phyloP scores from a whole-genome alignment of 2,113 vertebrate genomes.

The Scatophagus argus region DNA sequence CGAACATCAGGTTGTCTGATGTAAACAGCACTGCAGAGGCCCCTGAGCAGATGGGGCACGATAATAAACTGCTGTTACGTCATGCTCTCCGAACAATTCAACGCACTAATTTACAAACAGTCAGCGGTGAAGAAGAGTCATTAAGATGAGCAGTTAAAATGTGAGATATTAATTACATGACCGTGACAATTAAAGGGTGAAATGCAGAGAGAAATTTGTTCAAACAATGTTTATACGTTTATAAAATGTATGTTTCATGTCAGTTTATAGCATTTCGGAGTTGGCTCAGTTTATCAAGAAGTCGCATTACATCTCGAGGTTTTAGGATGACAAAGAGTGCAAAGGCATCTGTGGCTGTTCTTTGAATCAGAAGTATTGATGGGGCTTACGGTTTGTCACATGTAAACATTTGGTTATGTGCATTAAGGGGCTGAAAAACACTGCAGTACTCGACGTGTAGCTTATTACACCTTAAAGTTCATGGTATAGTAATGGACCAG shows the following conservation, averaged over 20 bases:
- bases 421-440: not conserved
- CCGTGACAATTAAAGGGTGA: conserved; percentile 4
- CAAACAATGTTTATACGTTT: not conserved
- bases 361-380: not conserved
- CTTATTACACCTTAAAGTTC: not conserved
- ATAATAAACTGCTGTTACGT: conserved; percentile 62
- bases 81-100: conserved; percentile 50
- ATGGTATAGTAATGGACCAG: not conserved
- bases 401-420: not conserved
- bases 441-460: not conserved
- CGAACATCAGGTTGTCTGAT: conserved; percentile 54
- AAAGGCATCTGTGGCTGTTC: not conserved
- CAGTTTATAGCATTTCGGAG: not conserved
- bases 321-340: not conserved
- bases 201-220: not conserved
- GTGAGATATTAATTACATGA: conserved; percentile 49
- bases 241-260: not conserved
- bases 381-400: conserved; percentile 1
- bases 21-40: conserved; percentile 39
- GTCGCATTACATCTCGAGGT: conserved; percentile 14
- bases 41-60: conserved; percentile 58
- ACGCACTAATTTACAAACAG: conserved; percentile 34
- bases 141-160: conserved; percentile 42
- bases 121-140: conserved; percentile 40
- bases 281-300: not conserved